Percentiles rank a stretch among this genome's conserved stretches.
Conservation (phyloP, 2,888 invertebrate species). For the Malacosoma neustria region DNA sequence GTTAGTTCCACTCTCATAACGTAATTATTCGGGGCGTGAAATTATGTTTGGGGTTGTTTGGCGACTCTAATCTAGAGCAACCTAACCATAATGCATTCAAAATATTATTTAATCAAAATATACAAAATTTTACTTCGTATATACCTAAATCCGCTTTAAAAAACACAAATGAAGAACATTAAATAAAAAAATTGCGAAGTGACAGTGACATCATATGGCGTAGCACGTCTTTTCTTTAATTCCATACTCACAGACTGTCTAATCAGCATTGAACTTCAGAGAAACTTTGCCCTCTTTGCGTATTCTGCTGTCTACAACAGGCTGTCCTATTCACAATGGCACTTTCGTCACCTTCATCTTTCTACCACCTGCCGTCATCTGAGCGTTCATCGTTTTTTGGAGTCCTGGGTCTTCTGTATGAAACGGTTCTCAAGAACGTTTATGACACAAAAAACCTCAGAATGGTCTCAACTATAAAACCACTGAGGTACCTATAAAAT, state of each 20-base stretch:
- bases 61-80: not conserved
- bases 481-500: too few relatives aligned
- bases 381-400: not conserved
- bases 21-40: slow-evolving; percentile 5
- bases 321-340: not conserved
- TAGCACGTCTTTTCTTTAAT: too few relatives aligned
- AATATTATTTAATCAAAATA: too few relatives aligned
- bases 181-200: too few relatives aligned
- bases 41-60: slow-evolving; percentile 1
- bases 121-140: too few relatives aligned
- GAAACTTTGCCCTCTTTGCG: not conserved
- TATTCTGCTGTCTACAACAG: not conserved
- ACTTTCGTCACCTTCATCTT: not conserved
- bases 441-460: too few relatives aligned
- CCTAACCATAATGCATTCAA: not conserved
- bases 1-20: slow-evolving; percentile 4
- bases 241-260: too few relatives aligned
- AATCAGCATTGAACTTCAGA: too few relatives aligned
- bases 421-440: not conserved
- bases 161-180: too few relatives aligned
- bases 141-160: too few relatives aligned
- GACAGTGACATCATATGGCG: too few relatives aligned
- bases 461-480: too few relatives aligned
- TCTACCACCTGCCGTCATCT: not conserved
- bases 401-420: not conserved